Conservation (phyloP, 2,113 vertebrate species). For the Ochotona curzoniae region DNA sequence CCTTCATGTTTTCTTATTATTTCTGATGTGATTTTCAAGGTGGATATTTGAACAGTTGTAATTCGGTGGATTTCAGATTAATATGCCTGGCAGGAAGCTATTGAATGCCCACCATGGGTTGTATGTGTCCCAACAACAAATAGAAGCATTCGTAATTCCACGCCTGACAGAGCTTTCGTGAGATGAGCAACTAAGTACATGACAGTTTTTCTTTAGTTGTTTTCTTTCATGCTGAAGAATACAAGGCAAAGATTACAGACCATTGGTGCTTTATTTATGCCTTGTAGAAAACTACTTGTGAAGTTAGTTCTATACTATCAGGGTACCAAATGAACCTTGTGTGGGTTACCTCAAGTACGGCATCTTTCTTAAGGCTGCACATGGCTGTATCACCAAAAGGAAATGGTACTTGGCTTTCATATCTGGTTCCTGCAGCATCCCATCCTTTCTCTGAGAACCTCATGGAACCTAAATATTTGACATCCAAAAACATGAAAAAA, state of each 20-base stretch:
- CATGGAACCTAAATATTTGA: too few species aligned
- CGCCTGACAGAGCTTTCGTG: not conserved
- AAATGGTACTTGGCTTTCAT: not conserved
- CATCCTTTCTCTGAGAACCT: not conserved
- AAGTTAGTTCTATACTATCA: not conserved
- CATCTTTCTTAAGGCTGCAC: not conserved
- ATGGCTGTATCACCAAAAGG: not conserved
- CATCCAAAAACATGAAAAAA: not conserved
- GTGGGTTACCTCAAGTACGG: not conserved
- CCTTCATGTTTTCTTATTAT: not conserved
- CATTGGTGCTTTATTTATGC: not conserved
- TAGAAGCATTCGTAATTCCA: not conserved
- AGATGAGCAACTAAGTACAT: not conserved
- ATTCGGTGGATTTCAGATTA: not conserved
- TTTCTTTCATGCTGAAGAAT: not conserved
- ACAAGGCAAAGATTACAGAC: not conserved
- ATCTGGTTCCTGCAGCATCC: not conserved
- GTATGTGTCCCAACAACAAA: not conserved
- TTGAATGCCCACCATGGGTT: not conserved
- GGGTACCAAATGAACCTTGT: not conserved
- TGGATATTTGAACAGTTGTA: not conserved
- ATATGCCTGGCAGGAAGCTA: not conserved
- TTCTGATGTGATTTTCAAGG: conserved; percentile 10
- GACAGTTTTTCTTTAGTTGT: not conserved
- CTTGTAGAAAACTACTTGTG: not conserved